Evolutionary conservation across 2,113 vertebrate species (phyloP).

Genomic region (Pterocles orientalis): DNA sequence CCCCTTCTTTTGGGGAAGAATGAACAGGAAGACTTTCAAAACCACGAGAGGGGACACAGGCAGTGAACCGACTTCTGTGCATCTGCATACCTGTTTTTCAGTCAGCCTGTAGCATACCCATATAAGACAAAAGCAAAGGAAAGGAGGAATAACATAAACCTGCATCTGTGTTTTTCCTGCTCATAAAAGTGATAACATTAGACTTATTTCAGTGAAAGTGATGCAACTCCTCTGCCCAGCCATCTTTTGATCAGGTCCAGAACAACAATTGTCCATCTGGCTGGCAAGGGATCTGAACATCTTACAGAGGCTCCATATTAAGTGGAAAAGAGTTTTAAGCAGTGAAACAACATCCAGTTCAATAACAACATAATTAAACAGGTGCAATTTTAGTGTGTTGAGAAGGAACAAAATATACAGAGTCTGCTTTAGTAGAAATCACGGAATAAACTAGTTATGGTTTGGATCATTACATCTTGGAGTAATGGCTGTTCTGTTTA

Average conservation of each 20-base stretch:
- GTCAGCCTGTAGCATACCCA: neutral
- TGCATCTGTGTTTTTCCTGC: neutral
- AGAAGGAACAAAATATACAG: neutral
- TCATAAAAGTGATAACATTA: neutral
- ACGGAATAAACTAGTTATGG: neutral
- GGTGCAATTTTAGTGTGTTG: slow-evolving; percentile 16
- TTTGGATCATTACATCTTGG: slow-evolving; percentile 31
- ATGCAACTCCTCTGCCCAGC: neutral
- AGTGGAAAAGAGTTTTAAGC: neutral
- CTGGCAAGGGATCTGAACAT: neutral
- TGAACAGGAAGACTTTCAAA: neutral
- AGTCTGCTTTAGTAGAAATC: neutral
- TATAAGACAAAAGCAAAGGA: neutral
- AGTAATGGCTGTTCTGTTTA: slow-evolving; percentile 32
- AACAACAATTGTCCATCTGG: neutral
- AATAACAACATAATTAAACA: slow-evolving; percentile 26
- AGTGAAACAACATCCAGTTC: neutral
- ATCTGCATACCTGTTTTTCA: neutral
- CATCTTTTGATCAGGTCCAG: neutral
- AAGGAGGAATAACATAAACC: neutral
- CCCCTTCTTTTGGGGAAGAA: neutral
- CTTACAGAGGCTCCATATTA: neutral
- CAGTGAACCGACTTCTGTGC: neutral
- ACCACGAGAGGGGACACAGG: accelerated
- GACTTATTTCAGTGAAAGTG: neutral